Evolutionary conservation across 2,888 invertebrate species (phyloP).

Genomic region (Sylvicola cinctus): DNA sequence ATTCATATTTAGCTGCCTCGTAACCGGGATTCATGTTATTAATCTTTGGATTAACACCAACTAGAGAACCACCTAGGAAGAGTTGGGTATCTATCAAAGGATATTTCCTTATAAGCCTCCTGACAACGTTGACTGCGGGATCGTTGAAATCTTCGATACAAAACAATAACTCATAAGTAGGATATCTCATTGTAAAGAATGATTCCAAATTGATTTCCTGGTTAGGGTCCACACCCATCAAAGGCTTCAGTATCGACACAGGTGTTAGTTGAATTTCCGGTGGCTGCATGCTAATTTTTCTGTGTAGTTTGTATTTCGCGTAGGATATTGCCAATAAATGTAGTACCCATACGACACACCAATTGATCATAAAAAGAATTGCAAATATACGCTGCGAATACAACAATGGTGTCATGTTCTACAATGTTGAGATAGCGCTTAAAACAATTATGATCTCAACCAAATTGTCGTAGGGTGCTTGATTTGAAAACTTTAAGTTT

Average conservation of each 20-base stretch:
- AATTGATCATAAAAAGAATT: too few species aligned
- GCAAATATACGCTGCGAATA: too few species aligned
- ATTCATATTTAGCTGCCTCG: conserved; percentile 68
- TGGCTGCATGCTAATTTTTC: too few species aligned
- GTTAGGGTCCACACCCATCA: conserved; percentile 86
- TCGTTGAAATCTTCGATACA: conserved; percentile 83
- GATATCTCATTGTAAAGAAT: conserved; percentile 88
- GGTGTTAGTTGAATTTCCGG: too few species aligned
- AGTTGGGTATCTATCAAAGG: conserved; percentile 60
- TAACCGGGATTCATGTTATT: conserved; percentile 98
- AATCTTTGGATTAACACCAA: conserved; percentile 97
- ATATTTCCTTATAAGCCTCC: conserved; percentile 62
- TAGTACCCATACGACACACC: too few species aligned
- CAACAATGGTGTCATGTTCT: too few species aligned
- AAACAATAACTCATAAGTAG: conserved; percentile 87
- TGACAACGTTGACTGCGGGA: conserved; percentile 66
- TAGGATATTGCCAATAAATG: too few species aligned
- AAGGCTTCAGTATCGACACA: conserved; percentile 85
- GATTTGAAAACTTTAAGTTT: too few species aligned
- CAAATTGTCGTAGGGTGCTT: too few species aligned
- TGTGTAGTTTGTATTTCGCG: too few species aligned
- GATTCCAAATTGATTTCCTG: conserved; percentile 79
- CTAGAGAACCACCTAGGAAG: conserved; percentile 59
- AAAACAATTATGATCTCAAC: too few species aligned
- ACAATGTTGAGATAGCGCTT: too few species aligned